Evolutionary conservation across 2,113 vertebrate genomes (phyloP).

Genomic region (Ellobius talpinus): DNA sequence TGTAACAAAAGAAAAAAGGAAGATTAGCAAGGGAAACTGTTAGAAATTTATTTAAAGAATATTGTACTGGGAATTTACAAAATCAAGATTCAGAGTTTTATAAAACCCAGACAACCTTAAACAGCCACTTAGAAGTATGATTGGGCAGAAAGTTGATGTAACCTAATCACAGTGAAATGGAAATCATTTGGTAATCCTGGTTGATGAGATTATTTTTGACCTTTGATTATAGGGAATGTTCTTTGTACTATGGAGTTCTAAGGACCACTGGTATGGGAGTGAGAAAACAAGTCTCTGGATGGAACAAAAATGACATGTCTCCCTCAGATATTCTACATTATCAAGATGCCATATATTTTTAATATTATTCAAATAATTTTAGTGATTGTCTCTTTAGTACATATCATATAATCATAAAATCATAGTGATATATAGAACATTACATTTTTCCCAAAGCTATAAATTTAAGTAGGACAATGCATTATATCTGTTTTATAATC

Average conservation of each 20-base stretch:
- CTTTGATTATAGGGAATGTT: neutral
- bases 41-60: neutral
- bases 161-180: neutral
- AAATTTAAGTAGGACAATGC: neutral
- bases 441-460: neutral
- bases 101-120: neutral
- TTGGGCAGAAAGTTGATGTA: neutral
- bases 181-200: neutral
- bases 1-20: neutral
- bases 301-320: neutral
- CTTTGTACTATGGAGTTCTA: neutral
- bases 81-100: neutral
- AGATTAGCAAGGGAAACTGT: neutral
- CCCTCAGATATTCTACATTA: neutral
- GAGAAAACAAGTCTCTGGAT: neutral
- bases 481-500: neutral
- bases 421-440: neutral
- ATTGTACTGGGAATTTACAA: neutral
- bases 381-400: neutral
- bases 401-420: neutral
- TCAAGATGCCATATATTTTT: neutral
- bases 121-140: neutral
- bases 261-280: neutral
- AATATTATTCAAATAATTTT: neutral
- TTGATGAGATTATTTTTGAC: neutral